These are phyloP conservation scores for Cherax quadricarinatus DNA, from an alignment of 1,140 invertebrate genomes.

Conservation along the genomic window DNA sequence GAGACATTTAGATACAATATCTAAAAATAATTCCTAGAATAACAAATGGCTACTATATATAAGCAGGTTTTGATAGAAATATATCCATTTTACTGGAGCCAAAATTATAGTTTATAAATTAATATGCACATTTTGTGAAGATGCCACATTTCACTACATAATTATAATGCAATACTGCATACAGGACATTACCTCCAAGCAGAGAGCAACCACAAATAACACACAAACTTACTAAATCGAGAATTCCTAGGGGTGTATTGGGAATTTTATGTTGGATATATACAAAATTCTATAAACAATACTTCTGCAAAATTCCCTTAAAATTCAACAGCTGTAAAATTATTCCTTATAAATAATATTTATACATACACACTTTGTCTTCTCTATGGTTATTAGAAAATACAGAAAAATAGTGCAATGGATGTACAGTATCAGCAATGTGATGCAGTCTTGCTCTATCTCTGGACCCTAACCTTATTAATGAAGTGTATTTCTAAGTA, in stretches of 20 bases:
- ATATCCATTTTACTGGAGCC: slow-evolving; percentile 29
- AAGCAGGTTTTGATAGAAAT: slow-evolving; percentile 24
- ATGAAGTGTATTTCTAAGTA: background rate
- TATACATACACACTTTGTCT: background rate
- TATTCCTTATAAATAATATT: background rate
- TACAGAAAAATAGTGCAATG: background rate
- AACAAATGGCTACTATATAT: slow-evolving; percentile 31
- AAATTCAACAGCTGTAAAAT: slow-evolving; percentile 5
- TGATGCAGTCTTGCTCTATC: background rate
- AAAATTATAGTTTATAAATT: slow-evolving; percentile 25
- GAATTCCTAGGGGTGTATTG: slow-evolving; percentile 60
- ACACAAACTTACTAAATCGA: slow-evolving; percentile 29
- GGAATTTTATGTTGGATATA: slow-evolving; percentile 2
- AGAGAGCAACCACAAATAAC: slow-evolving; percentile 28
- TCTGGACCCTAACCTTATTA: background rate
- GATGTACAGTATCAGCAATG: background rate
- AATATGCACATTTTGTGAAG: slow-evolving; percentile 10
- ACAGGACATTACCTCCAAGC: slow-evolving; percentile 38
- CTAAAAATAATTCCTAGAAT: slow-evolving; percentile 23
- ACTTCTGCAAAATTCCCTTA: background rate
- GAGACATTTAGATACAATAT: slow-evolving; percentile 65
- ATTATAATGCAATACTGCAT: slow-evolving; percentile 31
- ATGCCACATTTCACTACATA: slow-evolving; percentile 33
- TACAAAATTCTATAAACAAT: background rate
- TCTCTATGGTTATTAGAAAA: background rate